Evolutionary conservation across 2,888 invertebrate species (phyloP).

Genomic region (Pachydiplax longipennis): DNA sequence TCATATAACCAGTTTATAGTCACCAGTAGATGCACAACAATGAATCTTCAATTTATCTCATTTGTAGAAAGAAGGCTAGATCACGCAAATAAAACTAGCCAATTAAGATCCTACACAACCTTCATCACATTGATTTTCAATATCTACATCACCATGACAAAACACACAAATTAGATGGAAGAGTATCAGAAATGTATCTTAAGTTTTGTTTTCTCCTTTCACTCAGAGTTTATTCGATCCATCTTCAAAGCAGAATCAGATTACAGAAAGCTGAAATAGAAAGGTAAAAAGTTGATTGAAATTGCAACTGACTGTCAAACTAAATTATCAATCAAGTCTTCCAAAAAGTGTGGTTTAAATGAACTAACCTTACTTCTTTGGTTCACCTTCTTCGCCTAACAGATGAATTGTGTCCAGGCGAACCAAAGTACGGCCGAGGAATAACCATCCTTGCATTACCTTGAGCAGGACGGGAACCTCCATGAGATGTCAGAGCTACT

Average conservation of each 20-base stretch:
- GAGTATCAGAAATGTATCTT: slow-evolving; percentile 12
- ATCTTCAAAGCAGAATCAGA: not conserved
- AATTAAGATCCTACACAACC: slow-evolving; percentile 9
- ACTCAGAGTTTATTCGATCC: not conserved
- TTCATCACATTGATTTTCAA: slow-evolving; percentile 6
- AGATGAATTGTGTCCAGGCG: slow-evolving; percentile 77
- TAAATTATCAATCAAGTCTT: not conserved
- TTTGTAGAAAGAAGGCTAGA: slow-evolving; percentile 3
- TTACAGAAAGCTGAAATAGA: slow-evolving; percentile 2
- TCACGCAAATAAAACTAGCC: slow-evolving; percentile 34
- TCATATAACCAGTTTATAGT: slow-evolving; percentile 3
- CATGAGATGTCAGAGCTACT: slow-evolving; percentile 80
- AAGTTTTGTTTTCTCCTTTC: not conserved
- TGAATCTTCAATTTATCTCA: not conserved
- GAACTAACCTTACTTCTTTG: not conserved
- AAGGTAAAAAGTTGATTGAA: not conserved
- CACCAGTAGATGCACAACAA: not conserved
- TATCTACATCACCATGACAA: not conserved
- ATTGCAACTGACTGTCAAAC: not conserved
- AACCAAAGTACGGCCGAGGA: slow-evolving; percentile 86
- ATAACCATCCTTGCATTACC: slow-evolving; percentile 95
- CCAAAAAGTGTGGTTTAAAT: not conserved
- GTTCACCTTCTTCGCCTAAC: slow-evolving; percentile 73
- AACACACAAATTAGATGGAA: slow-evolving; percentile 10
- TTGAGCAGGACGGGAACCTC: slow-evolving; percentile 88